These are phyloP conservation scores for Laothoe populi DNA, from an alignment of 2,888 invertebrate species.

Conservation along the genomic window DNA sequence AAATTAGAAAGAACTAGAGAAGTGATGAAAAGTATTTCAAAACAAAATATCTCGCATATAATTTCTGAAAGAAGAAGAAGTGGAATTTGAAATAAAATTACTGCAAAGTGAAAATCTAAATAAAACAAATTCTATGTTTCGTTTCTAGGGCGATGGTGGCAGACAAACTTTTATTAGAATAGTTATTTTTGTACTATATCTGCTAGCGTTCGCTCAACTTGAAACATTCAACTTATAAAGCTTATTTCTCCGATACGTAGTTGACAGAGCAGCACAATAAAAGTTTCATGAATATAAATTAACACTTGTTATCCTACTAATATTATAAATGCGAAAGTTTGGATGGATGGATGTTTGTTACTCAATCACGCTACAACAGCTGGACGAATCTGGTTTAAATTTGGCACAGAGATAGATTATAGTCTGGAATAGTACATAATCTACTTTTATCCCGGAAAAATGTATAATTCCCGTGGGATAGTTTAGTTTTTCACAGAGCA, in stretches of 20 bases:
- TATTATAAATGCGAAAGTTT: no score
- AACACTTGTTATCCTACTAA: neutral
- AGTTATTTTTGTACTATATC: constrained; percentile 10
- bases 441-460: no score
- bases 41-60: constrained; percentile 7
- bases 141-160: constrained; percentile 15
- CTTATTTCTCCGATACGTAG: neutral
- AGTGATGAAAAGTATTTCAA: constrained; percentile 4
- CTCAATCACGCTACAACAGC: no score
- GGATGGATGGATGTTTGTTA: no score
- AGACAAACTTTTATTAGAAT: constrained; percentile 16
- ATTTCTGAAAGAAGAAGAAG: constrained; percentile 4
- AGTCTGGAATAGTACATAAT: no score
- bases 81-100: constrained; percentile 3
- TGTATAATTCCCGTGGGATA: no score
- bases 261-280: neutral
- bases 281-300: neutral
- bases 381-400: no score
- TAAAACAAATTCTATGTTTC: constrained; percentile 10
- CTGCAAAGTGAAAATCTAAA: constrained; percentile 16
- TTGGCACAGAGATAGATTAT: no score
- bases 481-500: no score
- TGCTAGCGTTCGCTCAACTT: neutral
- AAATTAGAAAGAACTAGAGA: neutral
- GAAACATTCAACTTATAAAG: neutral